These are phyloP conservation scores for Mus pahari DNA, from an alignment of 2,113 vertebrate genomes.

Conservation along the genomic window DNA sequence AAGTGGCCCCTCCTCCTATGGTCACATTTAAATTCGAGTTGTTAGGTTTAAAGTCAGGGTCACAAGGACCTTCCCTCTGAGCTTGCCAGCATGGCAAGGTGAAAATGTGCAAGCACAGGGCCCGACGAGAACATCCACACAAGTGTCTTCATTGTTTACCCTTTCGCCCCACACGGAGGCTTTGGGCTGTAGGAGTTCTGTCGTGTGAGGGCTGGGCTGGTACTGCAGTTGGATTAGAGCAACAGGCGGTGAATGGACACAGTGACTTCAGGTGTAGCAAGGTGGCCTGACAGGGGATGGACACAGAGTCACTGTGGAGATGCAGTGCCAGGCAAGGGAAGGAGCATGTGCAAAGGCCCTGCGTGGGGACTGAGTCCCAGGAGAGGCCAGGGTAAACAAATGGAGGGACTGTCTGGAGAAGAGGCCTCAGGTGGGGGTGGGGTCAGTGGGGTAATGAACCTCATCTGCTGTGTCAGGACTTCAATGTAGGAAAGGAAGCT, in stretches of 20 bases:
- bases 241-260: too few species aligned
- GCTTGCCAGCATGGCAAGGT: background rate
- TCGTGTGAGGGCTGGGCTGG: background rate
- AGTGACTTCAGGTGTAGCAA: background rate
- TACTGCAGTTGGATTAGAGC: background rate
- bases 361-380: background rate
- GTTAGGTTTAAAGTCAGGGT: background rate
- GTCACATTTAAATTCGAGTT: background rate
- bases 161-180: fast-evolving
- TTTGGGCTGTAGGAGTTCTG: fast-evolving
- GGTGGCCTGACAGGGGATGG: background rate
- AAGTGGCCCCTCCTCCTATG: background rate
- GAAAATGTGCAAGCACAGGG: background rate
- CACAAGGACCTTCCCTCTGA: background rate
- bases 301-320: background rate
- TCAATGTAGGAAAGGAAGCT: background rate
- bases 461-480: fast-evolving
- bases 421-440: background rate
- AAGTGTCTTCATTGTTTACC: fast-evolving
- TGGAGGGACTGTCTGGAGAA: background rate
- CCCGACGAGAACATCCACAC: fast-evolving
- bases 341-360: background rate
- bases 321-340: background rate
- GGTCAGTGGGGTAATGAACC: background rate
- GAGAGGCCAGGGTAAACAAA: background rate